A percentile compares a stretch with the other conserved stretches of the same genome.
These are phyloP conservation scores for Augochlora pura DNA, from an alignment of 1,140 invertebrate species.

Conservation along the genomic window DNA sequence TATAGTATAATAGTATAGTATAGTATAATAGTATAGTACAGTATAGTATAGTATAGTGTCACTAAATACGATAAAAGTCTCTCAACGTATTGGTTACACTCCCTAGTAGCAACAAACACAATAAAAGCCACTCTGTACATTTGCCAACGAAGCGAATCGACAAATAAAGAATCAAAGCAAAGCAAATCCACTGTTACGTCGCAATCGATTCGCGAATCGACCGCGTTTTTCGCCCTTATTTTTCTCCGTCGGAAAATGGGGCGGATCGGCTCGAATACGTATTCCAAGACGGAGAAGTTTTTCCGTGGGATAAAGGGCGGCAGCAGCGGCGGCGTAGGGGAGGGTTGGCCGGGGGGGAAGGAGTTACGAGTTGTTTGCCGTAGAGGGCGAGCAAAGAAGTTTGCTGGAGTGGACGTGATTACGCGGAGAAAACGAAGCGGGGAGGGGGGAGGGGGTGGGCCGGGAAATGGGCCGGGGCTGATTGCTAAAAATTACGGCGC, in stretches of 20 bases:
- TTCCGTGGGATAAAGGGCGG: not conserved
- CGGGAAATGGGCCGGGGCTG: slow-evolving; percentile 12
- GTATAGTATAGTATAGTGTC: too few relatives aligned
- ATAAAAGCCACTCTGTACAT: too few relatives aligned
- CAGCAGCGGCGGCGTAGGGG: too few relatives aligned
- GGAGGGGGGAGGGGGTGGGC: not conserved
- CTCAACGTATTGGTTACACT: too few relatives aligned
- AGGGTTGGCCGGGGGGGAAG: not conserved
- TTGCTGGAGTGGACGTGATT: slow-evolving; percentile 25
- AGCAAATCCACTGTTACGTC: too few relatives aligned
- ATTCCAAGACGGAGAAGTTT: slow-evolving; percentile 15
- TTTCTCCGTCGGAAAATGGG: not conserved
- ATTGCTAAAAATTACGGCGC: slow-evolving; percentile 43
- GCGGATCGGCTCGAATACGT: not conserved
- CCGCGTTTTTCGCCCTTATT: not conserved
- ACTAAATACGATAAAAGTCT: too few relatives aligned
- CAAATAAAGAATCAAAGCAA: too few relatives aligned
- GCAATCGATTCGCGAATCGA: slow-evolving; percentile 18
- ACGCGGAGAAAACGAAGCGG: slow-evolving; percentile 14
- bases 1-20: too few relatives aligned
- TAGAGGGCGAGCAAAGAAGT: slow-evolving; percentile 18
- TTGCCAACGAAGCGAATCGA: too few relatives aligned
- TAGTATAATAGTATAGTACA: too few relatives aligned
- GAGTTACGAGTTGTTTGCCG: slow-evolving; percentile 38
- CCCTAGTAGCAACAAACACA: too few relatives aligned